Percentiles rank a stretch among this genome's conserved stretches.
These are phyloP conservation scores for Acromyrmex echinatior DNA, from an alignment of 1,140 invertebrate species.

Conservation along the genomic window DNA sequence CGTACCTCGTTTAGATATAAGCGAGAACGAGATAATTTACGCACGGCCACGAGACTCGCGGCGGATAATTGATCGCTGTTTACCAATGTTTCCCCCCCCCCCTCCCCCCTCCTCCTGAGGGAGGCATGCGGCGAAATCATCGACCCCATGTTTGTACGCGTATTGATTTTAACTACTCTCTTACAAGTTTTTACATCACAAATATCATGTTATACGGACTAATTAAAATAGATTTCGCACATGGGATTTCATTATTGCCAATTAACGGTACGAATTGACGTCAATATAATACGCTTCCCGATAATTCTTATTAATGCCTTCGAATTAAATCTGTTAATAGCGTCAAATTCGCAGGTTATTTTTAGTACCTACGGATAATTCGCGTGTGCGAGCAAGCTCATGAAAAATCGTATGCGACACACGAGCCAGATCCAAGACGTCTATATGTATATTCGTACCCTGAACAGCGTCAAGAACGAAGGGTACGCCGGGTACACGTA, in stretches of 20 bases:
- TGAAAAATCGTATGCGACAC: constrained; percentile 30
- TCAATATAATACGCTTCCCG: background rate
- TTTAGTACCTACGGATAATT: constrained; percentile 19
- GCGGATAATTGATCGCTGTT: constrained; percentile 72
- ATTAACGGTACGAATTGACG: constrained; percentile 13
- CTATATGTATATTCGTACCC: constrained; percentile 40
- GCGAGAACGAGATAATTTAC: constrained; percentile 68
- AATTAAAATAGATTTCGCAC: constrained; percentile 35
- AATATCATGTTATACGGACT: constrained; percentile 12
- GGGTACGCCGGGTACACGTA: constrained; percentile 74
- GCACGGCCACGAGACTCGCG: constrained; percentile 36
- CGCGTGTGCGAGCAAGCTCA: background rate
- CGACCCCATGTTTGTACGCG: constrained; percentile 19
- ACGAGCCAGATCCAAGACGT: constrained; percentile 28
- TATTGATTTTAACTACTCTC: constrained; percentile 36
- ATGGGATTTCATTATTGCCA: background rate
- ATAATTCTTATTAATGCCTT: background rate
- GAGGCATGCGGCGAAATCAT: constrained; percentile 21
- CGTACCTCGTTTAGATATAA: background rate
- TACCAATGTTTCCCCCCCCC: constrained; percentile 36
- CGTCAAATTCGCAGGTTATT: background rate
- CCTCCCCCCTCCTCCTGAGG: background rate
- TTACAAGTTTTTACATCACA: constrained; percentile 21
- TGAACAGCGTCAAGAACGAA: constrained; percentile 72
- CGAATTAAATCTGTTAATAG: constrained; percentile 11